Evolutionary conservation across 2,888 invertebrate genomes (phyloP).

Genomic region (Meteorus colon): DNA sequence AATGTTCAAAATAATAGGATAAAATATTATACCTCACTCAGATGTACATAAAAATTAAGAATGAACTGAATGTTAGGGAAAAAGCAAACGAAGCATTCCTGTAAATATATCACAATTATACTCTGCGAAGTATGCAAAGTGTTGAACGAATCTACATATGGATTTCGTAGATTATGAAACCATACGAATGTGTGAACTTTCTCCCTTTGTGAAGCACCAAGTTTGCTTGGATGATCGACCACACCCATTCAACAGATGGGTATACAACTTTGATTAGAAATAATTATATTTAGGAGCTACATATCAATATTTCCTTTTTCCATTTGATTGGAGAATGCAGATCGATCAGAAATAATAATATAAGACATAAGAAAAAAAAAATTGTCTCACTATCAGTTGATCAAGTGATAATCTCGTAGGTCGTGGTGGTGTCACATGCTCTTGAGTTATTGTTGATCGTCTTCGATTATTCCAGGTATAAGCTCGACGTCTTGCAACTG

Average conservation of each 20-base stretch:
- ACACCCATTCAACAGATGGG: constrained; percentile 19
- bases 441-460: constrained; percentile 54
- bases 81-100: background rate
- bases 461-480: constrained; percentile 65
- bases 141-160: constrained; percentile 26
- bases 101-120: background rate
- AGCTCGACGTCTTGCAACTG: constrained; percentile 63
- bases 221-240: constrained; percentile 18
- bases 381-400: constrained; percentile 59
- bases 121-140: constrained; percentile 10
- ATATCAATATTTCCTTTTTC: background rate
- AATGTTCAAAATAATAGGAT: too few species aligned
- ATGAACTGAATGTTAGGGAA: background rate
- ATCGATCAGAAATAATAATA: background rate
- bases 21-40: too few species aligned
- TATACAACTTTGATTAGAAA: background rate
- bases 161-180: constrained; percentile 41
- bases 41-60: too few species aligned
- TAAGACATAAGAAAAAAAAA: background rate
- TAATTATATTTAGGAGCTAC: background rate
- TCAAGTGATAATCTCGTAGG: constrained; percentile 62
- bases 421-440: constrained; percentile 53
- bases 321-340: background rate
- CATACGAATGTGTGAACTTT: constrained; percentile 24
- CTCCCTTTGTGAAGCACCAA: constrained; percentile 18